Conservation (phyloP, 2,113 vertebrate species). For the Callionymus lyra region DNA sequence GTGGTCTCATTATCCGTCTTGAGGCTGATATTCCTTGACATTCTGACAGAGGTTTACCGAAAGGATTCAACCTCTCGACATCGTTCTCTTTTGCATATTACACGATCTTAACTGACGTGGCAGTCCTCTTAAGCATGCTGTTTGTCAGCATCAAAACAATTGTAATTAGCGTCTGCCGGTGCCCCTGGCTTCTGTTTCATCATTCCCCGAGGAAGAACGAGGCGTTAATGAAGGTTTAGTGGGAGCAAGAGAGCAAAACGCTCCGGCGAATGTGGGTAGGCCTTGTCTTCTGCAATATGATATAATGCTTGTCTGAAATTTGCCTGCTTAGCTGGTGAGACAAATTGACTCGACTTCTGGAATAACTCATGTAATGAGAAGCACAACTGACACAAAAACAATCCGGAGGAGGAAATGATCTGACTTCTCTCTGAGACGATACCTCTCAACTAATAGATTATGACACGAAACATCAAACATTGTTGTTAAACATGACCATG, state of each 20-base stretch:
- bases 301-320: conserved; percentile 14
- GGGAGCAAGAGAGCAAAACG: conserved; percentile 15
- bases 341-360: conserved; percentile 36
- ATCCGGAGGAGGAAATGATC: conserved; percentile 27
- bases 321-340: conserved; percentile 31
- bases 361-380: conserved; percentile 29
- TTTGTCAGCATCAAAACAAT: conserved; percentile 38
- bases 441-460: conserved; percentile 27
- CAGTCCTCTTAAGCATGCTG: conserved; percentile 13
- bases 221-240: conserved; percentile 33
- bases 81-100: too few species aligned
- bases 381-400: conserved; percentile 26
- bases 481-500: conserved; percentile 10
- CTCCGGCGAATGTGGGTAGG: conserved; percentile 15
- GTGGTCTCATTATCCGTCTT: conserved; percentile 24
- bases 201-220: conserved; percentile 26
- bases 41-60: too few species aligned
- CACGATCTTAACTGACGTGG: too few species aligned
- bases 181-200: conserved; percentile 21
- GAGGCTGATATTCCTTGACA: conserved; percentile 10
- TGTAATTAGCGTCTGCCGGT: conserved; percentile 42
- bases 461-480: conserved; percentile 25
- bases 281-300: conserved; percentile 27
- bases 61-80: too few species aligned
- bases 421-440: conserved; percentile 13